These are phyloP conservation scores for Dicrostonyx torquatus DNA, from an alignment of 2,797 vertebrate genomes.

Conservation along the genomic window DNA sequence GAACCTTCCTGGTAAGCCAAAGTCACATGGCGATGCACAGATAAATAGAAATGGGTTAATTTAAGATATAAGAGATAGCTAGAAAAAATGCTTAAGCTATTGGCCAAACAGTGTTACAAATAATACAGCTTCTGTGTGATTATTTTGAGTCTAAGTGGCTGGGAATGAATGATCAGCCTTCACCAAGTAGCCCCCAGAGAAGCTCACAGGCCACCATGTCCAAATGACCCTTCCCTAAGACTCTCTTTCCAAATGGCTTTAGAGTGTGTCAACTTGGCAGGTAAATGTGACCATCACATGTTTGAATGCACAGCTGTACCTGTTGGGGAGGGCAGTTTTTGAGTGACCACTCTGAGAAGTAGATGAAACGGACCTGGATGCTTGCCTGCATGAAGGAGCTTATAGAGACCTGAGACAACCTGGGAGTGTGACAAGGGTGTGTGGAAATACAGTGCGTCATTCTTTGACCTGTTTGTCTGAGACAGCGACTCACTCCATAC, in stretches of 20 bases:
- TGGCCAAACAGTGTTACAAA: no score
- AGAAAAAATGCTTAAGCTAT: no score
- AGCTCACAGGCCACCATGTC: neutral
- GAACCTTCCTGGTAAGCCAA: no score
- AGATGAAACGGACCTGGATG: constrained; percentile 70
- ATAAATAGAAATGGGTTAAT: no score
- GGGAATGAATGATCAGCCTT: no score
- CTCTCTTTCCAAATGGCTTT: neutral
- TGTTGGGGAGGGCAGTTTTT: constrained; percentile 78
- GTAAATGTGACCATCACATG: neutral
- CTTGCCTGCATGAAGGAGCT: constrained; percentile 80
- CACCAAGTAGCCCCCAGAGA: no score
- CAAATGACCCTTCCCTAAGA: neutral
- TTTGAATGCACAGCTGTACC: constrained; percentile 75
- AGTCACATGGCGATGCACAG: no score
- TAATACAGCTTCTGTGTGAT: no score
- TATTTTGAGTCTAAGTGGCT: no score
- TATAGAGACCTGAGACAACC: constrained; percentile 78
- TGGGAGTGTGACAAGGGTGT: constrained; percentile 80
- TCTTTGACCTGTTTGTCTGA: neutral
- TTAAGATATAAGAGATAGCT: no score
- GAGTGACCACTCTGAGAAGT: constrained; percentile 78
- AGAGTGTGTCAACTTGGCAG: neutral
- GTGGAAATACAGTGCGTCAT: constrained; percentile 65
- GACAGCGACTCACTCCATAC: neutral